phyloP scores from a whole-genome alignment of 2,113 vertebrate genomes.

The Formicarius rufipectus region DNA sequence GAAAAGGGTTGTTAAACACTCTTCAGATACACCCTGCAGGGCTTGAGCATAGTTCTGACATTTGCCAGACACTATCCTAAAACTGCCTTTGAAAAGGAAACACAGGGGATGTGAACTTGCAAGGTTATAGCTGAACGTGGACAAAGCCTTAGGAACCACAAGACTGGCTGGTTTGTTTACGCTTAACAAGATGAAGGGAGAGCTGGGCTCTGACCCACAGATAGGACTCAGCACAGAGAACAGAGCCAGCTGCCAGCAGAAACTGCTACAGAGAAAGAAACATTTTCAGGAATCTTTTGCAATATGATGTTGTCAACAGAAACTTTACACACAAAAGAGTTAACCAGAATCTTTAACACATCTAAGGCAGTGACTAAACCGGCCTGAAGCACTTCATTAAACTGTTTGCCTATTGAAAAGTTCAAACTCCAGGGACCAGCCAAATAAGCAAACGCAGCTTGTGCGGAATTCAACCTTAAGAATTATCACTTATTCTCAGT shows the following conservation, averaged over 20 bases:
- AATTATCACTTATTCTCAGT: background rate
- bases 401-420: background rate
- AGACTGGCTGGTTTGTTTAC: background rate
- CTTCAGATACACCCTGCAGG: background rate
- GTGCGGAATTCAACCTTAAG: background rate
- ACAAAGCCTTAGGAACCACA: background rate
- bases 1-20: background rate
- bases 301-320: background rate
- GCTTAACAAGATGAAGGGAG: background rate
- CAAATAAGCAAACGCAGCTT: background rate
- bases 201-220: background rate
- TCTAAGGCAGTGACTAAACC: background rate
- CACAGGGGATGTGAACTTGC: background rate
- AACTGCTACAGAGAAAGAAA: background rate
- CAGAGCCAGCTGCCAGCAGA: background rate
- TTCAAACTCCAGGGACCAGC: background rate
- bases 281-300: background rate
- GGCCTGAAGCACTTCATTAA: background rate
- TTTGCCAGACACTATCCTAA: background rate
- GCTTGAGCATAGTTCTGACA: background rate
- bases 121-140: background rate
- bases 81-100: background rate
- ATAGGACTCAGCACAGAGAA: accelerated
- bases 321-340: background rate
- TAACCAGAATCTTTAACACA: background rate